Evolutionary conservation across 2,888 invertebrate species (phyloP).

Genomic region (Euplexia lucipara): DNA sequence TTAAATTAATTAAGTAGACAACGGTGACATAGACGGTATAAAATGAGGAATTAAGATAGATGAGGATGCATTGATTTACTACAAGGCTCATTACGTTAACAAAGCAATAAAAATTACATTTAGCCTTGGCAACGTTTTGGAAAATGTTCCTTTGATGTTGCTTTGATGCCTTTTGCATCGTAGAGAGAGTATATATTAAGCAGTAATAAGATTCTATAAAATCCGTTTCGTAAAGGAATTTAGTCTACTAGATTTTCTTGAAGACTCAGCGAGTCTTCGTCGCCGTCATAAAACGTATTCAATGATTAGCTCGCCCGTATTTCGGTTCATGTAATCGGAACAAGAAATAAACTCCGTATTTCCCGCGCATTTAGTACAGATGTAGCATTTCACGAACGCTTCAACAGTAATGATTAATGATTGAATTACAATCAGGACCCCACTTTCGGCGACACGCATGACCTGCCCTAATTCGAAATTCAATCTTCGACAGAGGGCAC

Average conservation of each 20-base stretch:
- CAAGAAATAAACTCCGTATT: conserved; percentile 47
- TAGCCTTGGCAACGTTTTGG: not conserved
- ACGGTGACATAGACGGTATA: not conserved
- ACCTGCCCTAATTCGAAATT: conserved; percentile 68
- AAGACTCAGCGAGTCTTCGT: not conserved
- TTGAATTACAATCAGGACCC: conserved; percentile 66
- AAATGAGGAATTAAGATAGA: too few relatives aligned
- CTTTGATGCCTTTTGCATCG: too few relatives aligned
- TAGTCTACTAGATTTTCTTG: not conserved
- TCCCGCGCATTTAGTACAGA: conserved; percentile 57
- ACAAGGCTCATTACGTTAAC: too few relatives aligned
- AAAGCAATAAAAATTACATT: not conserved
- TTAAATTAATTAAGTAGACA: not conserved
- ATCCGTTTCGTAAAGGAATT: not conserved
- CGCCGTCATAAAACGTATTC: conserved; percentile 7
- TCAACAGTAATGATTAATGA: conserved; percentile 66
- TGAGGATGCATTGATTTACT: too few relatives aligned
- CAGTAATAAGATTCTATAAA: conserved; percentile 1
- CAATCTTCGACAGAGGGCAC: conserved; percentile 66
- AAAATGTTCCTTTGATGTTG: too few relatives aligned
- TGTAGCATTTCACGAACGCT: conserved; percentile 57
- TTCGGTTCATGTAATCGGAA: conserved; percentile 42
- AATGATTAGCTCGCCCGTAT: conserved; percentile 20
- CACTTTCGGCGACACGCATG: conserved; percentile 62
- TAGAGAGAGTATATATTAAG: not conserved